These are phyloP conservation scores for Parapsyche elsis DNA, from an alignment of 1,140 invertebrate genomes.

Conservation along the genomic window DNA sequence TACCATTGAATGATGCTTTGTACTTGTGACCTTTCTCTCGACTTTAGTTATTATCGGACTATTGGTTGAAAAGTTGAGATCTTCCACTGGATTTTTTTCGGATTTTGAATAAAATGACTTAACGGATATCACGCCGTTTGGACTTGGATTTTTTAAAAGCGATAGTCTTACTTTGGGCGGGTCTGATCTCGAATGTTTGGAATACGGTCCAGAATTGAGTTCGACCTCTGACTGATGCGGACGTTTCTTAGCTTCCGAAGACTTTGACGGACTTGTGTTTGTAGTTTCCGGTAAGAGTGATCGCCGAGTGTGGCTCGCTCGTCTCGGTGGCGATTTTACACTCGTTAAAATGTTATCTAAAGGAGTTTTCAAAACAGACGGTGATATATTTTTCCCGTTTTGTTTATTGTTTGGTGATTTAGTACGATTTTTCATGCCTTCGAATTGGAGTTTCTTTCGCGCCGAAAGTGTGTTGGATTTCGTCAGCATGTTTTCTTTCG, in stretches of 20 bases:
- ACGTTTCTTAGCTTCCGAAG: not conserved
- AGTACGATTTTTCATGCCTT: not conserved
- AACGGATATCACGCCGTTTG: conserved; percentile 65
- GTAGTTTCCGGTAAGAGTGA: not conserved
- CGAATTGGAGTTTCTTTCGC: conserved; percentile 19
- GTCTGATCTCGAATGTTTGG: conserved; percentile 58
- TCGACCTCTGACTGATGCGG: conserved; percentile 30
- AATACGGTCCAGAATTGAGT: conserved; percentile 60
- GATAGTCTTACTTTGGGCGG: conserved; percentile 62
- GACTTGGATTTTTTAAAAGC: conserved; percentile 62
- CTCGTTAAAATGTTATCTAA: conserved; percentile 59
- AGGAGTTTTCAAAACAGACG: conserved; percentile 67
- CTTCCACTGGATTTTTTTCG: not conserved
- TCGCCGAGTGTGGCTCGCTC: conserved; percentile 31
- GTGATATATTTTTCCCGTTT: conserved; percentile 60
- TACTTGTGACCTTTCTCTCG: conserved; percentile 55
- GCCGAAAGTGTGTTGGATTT: conserved; percentile 52
- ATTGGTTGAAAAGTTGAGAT: not conserved
- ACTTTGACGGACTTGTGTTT: not conserved
- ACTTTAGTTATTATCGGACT: conserved; percentile 58
- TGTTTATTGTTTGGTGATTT: conserved; percentile 5
- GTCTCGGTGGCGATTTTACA: conserved; percentile 18
- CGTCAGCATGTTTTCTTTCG: conserved; percentile 64
- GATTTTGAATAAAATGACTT: conserved; percentile 69
- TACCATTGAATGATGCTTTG: conserved; percentile 41